Evolutionary conservation across 2,113 vertebrate species (phyloP).

Genomic region (Pristiophorus japonicus): DNA sequence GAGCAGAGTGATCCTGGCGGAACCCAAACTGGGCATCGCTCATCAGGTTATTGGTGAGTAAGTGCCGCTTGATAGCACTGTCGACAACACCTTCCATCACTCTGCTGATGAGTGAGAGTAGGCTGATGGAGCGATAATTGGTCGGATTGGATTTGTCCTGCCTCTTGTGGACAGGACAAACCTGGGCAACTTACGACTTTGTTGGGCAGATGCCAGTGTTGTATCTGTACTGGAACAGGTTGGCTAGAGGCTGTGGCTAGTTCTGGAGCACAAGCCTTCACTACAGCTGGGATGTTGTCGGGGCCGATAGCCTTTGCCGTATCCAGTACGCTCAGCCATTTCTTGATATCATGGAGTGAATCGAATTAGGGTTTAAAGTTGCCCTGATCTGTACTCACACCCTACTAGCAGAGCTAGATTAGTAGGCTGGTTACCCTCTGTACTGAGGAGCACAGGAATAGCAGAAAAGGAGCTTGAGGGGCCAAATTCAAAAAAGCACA

Average conservation of each 20-base stretch:
- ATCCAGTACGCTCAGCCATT: not conserved
- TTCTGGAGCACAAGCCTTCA: not conserved
- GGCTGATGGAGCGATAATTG: not conserved
- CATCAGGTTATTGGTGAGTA: not conserved
- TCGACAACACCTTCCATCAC: too few species aligned
- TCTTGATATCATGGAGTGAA: not conserved
- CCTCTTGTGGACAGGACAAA: not conserved
- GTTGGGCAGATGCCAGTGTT: not conserved
- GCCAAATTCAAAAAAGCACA: not conserved
- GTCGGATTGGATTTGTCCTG: not conserved
- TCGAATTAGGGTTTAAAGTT: not conserved
- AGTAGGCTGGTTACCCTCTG: not conserved
- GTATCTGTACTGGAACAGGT: not conserved
- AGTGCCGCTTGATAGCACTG: not conserved
- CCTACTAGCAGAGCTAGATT: not conserved
- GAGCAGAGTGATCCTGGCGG: too few species aligned
- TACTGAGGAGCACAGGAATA: not conserved
- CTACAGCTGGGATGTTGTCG: not conserved
- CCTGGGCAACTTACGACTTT: not conserved
- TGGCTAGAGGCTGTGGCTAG: not conserved
- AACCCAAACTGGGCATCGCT: not conserved
- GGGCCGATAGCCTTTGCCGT: not conserved
- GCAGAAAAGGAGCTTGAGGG: not conserved
- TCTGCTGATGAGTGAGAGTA: not conserved
- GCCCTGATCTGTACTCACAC: not conserved